Evolutionary conservation across 2,113 vertebrate species (phyloP), one percentile per base, ranked within the genome.

Genomic region (Cephalophus harveyi): DNA sequence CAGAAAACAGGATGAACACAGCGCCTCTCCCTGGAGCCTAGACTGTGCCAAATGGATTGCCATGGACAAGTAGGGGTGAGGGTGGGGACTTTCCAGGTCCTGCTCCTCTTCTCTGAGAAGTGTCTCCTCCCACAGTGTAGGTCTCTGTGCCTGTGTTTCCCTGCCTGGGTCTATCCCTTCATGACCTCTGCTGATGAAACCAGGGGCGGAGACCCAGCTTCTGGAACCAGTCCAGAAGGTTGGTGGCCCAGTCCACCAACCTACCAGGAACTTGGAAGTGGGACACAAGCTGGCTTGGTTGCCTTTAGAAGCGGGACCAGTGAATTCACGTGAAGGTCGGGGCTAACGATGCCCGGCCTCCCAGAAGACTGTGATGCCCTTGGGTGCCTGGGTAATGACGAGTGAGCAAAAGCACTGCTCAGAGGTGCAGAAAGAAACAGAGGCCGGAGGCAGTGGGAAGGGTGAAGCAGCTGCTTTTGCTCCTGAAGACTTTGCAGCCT

Each of bases 211-310:
- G 88, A 86, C 13, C 40, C 4, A 10, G 40, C 88, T 97, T 71
- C 94, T 94, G 83, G 89, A 96, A 92, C 14, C 12, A 62, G 48
- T 54, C 91, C 91, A 95, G 82, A 95, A 91, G 91, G 36, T 14
- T 25, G 21, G 93, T 83, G 48, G 62, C 76, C 78, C 0, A 6
- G 89, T 86, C 82, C 81, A 52, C 54, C 62, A 67, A 54, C 86
- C 54, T 79, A 21, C 94, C 95, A 83, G 91, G 88, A 97, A 97
- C 54, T 55, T 71, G 91, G 74, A 98, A 96, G 76, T 91, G 86
- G 88, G 82, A 89, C 88, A 83, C 6, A 25, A 86, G 91, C 91
- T 87, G 81, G 95, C 82, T 89, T 11, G 30, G 86, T 94, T 89
- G 88, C 91, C 84, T 97, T 95, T 48, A 97, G 96, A 96, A 82